A percentile compares a stretch with the other conserved stretches of the same genome.
These are phyloP conservation scores for Cephonodes hylas DNA, from an alignment of 2,888 invertebrate genomes.

Conservation along the genomic window DNA sequence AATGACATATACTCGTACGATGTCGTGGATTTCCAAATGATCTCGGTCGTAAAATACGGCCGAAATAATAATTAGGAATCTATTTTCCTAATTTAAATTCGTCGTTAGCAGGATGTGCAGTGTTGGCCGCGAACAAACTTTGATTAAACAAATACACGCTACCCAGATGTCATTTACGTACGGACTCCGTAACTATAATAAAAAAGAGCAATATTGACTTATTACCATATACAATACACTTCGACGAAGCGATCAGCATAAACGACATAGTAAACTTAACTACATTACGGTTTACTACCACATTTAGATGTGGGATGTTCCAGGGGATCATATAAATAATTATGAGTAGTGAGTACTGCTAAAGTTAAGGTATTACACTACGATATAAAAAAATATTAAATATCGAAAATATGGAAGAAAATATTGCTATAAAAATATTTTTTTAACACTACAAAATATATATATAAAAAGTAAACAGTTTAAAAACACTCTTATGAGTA, in stretches of 20 bases:
- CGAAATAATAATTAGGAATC: slow-evolving; percentile 10
- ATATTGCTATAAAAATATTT: too few species aligned
- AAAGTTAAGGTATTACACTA: too few species aligned
- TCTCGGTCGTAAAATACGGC: background rate
- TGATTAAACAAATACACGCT: slow-evolving; percentile 24
- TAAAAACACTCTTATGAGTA: background rate
- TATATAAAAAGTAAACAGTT: too few species aligned
- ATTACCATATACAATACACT: background rate
- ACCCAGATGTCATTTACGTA: slow-evolving; percentile 15
- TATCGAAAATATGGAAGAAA: too few species aligned
- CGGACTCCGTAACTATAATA: slow-evolving; percentile 11
- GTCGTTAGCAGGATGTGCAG: slow-evolving; percentile 57
- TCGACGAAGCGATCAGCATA: background rate
- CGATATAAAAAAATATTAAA: too few species aligned
- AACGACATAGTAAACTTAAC: background rate
- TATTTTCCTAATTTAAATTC: slow-evolving; percentile 31
- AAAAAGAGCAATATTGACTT: slow-evolving; percentile 17
- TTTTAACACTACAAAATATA: too few species aligned
- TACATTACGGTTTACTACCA: background rate
- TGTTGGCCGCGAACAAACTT: slow-evolving; percentile 27
- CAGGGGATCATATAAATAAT: too few species aligned
- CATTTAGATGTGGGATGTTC: too few species aligned
- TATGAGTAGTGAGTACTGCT: too few species aligned
- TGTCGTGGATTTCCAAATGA: background rate
- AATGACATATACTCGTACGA: background rate